phyloP scores from a whole-genome alignment of 2,888 invertebrate species.

The Temnothorax unifasciatus region DNA sequence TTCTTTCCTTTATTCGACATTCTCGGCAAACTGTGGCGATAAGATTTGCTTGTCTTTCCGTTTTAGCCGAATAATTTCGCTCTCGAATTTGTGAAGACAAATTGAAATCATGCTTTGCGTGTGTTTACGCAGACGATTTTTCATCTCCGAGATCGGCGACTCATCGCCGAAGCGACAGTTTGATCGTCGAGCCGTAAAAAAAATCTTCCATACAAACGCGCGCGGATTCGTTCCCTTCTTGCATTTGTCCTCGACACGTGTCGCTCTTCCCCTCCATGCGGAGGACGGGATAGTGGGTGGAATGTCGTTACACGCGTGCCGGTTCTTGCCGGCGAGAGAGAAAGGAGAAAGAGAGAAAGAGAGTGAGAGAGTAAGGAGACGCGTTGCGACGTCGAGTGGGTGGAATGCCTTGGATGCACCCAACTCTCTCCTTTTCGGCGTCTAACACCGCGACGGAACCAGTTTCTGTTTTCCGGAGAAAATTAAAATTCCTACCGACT shows the following conservation, averaged over 20 bases:
- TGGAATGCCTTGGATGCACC: constrained; percentile 72
- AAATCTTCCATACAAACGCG: constrained; percentile 39
- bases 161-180: constrained; percentile 50
- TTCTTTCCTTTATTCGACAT: not conserved
- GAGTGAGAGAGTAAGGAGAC: not conserved
- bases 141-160: constrained; percentile 10
- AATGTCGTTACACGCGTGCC: constrained; percentile 67
- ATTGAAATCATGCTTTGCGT: not conserved
- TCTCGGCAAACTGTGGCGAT: not conserved
- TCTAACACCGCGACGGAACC: constrained; percentile 67
- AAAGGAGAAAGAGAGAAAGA: not conserved
- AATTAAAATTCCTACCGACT: constrained; percentile 76
- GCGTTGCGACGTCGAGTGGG: constrained; percentile 68
- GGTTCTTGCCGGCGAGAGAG: not conserved
- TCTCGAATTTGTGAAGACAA: not conserved
- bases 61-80: not conserved
- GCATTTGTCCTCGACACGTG: constrained; percentile 71
- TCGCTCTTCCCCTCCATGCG: constrained; percentile 59
- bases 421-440: constrained; percentile 66
- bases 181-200: constrained; percentile 58
- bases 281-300: constrained; percentile 73
- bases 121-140: not conserved
- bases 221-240: constrained; percentile 46
- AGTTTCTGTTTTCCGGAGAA: constrained; percentile 78
- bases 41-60: not conserved